These are phyloP conservation scores for Malurus splendens DNA, from an alignment of 2,797 vertebrate species.

Conservation along the genomic window DNA sequence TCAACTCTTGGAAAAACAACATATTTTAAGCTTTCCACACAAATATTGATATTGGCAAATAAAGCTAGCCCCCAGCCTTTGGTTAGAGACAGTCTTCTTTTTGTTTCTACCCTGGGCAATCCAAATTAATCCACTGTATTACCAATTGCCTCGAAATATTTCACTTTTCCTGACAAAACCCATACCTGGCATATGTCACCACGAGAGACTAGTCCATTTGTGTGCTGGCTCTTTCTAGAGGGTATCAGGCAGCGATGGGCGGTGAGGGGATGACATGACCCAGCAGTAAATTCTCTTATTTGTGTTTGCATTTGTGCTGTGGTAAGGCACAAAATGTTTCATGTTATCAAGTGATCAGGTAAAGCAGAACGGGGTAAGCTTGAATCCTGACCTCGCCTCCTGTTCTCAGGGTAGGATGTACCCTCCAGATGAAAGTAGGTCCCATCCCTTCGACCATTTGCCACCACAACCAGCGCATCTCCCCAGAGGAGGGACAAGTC, in stretches of 20 bases:
- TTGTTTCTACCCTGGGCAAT: conserved; percentile 50
- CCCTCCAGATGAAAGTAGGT: not conserved
- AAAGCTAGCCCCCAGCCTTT: conserved; percentile 26
- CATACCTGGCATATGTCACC: not conserved
- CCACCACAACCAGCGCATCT: not conserved
- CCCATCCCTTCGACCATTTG: too few relatives aligned
- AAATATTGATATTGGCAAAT: conserved; percentile 75
- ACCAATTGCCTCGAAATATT: conserved; percentile 34
- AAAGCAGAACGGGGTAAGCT: not conserved
- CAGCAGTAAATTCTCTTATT: not conserved
- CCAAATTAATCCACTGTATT: conserved; percentile 40
- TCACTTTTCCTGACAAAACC: conserved; percentile 5
- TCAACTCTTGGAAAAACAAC: conserved; percentile 65
- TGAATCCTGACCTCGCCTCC: not conserved
- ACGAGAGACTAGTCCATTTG: not conserved
- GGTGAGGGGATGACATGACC: not conserved
- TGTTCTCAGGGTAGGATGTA: not conserved
- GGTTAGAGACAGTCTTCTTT: conserved; percentile 56
- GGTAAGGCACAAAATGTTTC: not conserved
- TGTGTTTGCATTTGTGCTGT: not conserved
- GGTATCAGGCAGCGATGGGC: not conserved
- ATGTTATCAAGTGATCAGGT: not conserved
- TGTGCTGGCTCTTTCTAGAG: not conserved
- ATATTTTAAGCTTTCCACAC: conserved; percentile 69
- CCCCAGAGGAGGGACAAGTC: not conserved